Evolutionary conservation across 2,113 vertebrate genomes (phyloP).

Genomic region (Scartelaos histophorus): DNA sequence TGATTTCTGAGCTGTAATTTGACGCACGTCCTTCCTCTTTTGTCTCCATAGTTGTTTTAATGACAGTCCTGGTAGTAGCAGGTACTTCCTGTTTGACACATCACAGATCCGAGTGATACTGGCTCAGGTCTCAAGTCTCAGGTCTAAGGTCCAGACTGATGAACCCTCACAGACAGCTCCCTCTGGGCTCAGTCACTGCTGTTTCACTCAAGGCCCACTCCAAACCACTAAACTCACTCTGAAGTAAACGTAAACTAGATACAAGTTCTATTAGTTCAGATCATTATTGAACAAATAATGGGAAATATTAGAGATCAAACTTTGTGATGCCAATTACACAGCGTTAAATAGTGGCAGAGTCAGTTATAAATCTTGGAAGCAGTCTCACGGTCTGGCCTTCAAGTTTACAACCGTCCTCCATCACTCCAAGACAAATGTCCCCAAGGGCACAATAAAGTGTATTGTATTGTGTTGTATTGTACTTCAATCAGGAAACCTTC

Average conservation of each 20-base stretch:
- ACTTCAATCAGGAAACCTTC: too few species aligned
- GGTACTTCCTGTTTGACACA: slow-evolving; percentile 35
- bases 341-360: too few species aligned
- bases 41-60: neutral
- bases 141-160: slow-evolving; percentile 29
- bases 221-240: neutral
- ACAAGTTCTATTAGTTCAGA: neutral
- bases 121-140: neutral
- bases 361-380: too few species aligned
- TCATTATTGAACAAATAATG: too few species aligned
- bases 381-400: too few species aligned
- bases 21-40: slow-evolving; percentile 3
- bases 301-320: too few species aligned
- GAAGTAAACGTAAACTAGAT: neutral
- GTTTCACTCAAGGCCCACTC: slow-evolving; percentile 47
- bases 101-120: slow-evolving; percentile 24
- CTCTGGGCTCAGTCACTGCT: slow-evolving; percentile 20
- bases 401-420: too few species aligned
- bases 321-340: too few species aligned
- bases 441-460: too few species aligned
- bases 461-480: too few species aligned
- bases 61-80: neutral
- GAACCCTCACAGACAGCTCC: slow-evolving; percentile 49
- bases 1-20: neutral
- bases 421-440: too few species aligned